Conservation (phyloP, 2,113 vertebrate genomes). For the Pachyramphus minor region DNA sequence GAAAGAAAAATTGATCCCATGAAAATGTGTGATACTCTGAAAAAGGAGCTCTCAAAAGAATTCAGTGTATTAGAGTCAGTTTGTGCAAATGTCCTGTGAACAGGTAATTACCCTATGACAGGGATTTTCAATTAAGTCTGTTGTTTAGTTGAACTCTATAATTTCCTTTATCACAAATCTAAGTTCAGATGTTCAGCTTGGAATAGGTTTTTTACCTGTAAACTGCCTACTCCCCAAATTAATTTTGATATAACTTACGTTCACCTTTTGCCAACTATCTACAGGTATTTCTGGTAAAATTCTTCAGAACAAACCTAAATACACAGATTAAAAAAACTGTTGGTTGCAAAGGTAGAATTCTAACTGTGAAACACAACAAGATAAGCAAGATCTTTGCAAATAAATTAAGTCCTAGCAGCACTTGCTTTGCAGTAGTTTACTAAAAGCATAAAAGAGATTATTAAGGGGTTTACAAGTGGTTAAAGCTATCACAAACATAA, state of each 20-base stretch:
- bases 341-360: background rate
- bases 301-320: background rate
- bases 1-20: rapidly evolving
- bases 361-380: background rate
- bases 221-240: background rate
- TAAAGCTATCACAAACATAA: background rate
- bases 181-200: background rate
- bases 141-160: background rate
- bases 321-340: background rate
- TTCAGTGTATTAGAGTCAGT: background rate
- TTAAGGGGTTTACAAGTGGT: background rate
- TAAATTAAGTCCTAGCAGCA: background rate
- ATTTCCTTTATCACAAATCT: background rate
- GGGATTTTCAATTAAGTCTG: background rate
- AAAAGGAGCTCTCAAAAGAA: background rate
- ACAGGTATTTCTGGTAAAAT: background rate
- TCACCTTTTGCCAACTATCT: background rate
- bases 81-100: background rate
- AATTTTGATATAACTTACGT: background rate
- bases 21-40: background rate
- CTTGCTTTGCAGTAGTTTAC: background rate
- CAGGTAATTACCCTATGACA: background rate
- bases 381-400: background rate
- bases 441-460: background rate
- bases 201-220: background rate